These are phyloP conservation scores for Microcebus griseorufus DNA, from an alignment of 2,113 vertebrate species.

Conservation along the genomic window DNA sequence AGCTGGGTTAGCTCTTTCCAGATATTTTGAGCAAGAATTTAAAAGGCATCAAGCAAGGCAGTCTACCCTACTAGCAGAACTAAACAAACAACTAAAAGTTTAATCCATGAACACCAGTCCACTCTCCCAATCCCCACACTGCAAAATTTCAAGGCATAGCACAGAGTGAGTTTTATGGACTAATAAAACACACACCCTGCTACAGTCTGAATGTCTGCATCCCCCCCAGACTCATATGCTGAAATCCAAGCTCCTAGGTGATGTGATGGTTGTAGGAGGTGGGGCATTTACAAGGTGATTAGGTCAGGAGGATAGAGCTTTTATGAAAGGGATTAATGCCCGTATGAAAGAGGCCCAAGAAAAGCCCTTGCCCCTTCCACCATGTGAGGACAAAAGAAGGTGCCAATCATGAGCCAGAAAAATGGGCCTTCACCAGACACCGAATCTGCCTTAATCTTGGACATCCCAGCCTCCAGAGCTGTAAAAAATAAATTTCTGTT, in stretches of 20 bases:
- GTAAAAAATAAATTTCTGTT: neutral
- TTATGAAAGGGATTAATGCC: neutral
- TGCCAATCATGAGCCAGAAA: neutral
- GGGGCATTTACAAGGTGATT: neutral
- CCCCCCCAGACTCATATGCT: neutral
- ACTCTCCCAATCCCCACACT: neutral
- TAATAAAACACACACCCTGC: neutral
- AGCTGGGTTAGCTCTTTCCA: neutral
- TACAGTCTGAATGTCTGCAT: neutral
- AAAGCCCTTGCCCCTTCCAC: neutral
- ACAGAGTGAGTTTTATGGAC: neutral
- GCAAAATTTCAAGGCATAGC: neutral
- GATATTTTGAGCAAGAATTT: neutral
- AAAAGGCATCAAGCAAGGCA: neutral
- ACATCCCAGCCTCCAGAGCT: neutral
- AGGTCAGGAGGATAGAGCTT: neutral
- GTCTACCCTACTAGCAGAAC: neutral
- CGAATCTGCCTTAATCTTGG: neutral
- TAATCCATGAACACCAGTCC: neutral
- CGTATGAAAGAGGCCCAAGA: neutral
- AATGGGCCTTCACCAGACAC: too few species aligned
- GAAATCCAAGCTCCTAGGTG: neutral
- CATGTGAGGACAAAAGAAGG: neutral
- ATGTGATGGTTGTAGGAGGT: neutral
- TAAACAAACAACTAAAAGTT: neutral